phyloP scores from a whole-genome alignment of 2,888 invertebrate species.

The Drosophila lutescens region DNA sequence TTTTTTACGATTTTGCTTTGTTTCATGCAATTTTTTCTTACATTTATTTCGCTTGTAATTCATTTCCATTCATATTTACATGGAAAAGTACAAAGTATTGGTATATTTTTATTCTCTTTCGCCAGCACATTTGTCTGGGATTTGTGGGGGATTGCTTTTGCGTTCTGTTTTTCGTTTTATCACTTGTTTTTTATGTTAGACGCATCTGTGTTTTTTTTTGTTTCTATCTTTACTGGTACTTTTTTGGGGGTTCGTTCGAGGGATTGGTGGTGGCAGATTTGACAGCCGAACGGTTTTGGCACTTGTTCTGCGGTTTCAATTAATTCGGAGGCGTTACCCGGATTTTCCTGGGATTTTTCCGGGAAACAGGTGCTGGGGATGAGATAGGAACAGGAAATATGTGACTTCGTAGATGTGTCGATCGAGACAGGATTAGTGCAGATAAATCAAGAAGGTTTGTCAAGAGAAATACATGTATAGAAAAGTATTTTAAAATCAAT shows the following conservation, averaged over 20 bases:
- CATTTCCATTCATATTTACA: slow-evolving; percentile 78
- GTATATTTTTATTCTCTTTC: slow-evolving; percentile 45
- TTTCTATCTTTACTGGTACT: slow-evolving; percentile 29
- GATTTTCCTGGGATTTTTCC: neutral
- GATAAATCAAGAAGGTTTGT: neutral
- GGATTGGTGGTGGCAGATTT: slow-evolving; percentile 42
- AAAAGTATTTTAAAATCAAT: neutral
- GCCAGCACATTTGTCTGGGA: slow-evolving; percentile 67
- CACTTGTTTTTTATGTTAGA: slow-evolving; percentile 34
- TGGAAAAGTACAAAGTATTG: slow-evolving; percentile 53
- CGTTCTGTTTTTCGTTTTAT: slow-evolving; percentile 15
- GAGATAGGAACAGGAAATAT: neutral
- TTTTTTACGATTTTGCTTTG: slow-evolving; percentile 65
- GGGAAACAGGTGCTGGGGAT: slow-evolving; percentile 33
- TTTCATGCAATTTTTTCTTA: slow-evolving; percentile 57
- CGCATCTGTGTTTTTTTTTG: slow-evolving; percentile 30
- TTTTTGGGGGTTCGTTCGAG: slow-evolving; percentile 46
- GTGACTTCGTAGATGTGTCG: slow-evolving; percentile 9
- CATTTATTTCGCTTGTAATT: slow-evolving; percentile 78
- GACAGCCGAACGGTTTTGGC: slow-evolving; percentile 57
- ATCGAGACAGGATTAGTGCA: slow-evolving; percentile 23
- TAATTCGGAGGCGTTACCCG: slow-evolving; percentile 66
- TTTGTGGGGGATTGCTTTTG: slow-evolving; percentile 57
- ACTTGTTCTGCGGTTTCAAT: slow-evolving; percentile 73
- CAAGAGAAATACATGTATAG: neutral